Base-by-base conservation (phyloP, 2,888 invertebrate species). In the Tiliacea citrago region DNA sequence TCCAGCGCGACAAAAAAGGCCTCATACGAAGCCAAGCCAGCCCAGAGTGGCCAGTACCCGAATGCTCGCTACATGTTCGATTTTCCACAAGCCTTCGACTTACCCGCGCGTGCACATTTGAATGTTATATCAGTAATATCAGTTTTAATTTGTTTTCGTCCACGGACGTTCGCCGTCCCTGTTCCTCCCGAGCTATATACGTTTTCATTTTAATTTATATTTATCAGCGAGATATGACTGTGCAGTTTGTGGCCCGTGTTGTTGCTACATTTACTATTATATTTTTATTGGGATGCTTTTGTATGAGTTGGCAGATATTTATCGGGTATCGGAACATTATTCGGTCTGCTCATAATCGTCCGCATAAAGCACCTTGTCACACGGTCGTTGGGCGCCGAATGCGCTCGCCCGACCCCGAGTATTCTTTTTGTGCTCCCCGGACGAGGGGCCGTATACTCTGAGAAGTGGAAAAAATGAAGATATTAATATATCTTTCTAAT, bases 261-360 rank as follows among this genome's bases (percentile, higher is more conserved):
- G 95, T 94, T 95, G 94, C 95, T 95, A 94, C 95, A 94, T 95
- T 95, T 93, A 94, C 96, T 96, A 96, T 96, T 96, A 96, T 96
- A 95, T 93, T 96, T 96, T 96, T 96, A 96, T 96, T 96, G 95
- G 95, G 94, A 94, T 93, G 94, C 96, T 95, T 96, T 96, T 96
- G 96, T 96, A 96, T 96, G 96, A 96, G 96, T 95, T 96, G 96
- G 96, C 96, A 96, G 96, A 96, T 96, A 96, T 96, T 96, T 96
- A 96, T 96, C 96, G 96, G 93, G 93, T 94, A 96, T 95, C 91
- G 94, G 94, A 95, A 95, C 95, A 95, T 96, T 96, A 96, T 96
- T 96, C 95, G 96, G 95, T 94, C 93, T 91, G 94, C 92, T 94
- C 95, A 95, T 96, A 96, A 96, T 95, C 96, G 95, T 94, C 93